Percentiles rank a stretch among this genome's conserved stretches.
phyloP scores from a whole-genome alignment of 2,888 invertebrate genomes.

The Capitulum mitella region DNA sequence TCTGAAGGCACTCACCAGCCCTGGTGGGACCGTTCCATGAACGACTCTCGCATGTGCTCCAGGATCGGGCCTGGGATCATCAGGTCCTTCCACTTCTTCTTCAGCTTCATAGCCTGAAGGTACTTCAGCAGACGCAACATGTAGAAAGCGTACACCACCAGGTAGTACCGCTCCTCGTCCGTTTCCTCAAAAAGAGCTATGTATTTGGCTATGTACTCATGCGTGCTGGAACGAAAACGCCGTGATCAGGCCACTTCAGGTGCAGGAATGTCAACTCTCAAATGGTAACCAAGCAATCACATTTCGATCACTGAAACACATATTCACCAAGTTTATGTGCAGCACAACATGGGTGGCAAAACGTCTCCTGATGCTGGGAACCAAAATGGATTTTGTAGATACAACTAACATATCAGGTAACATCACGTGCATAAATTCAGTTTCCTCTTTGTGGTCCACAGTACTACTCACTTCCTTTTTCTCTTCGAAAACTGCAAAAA shows the following conservation, averaged over 20 bases:
- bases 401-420: no score
- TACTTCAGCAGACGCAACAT: not conserved
- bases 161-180: not conserved
- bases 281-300: no score
- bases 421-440: no score
- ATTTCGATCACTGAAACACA: no score
- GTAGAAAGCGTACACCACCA: not conserved
- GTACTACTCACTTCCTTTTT: no score
- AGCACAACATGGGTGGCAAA: not conserved
- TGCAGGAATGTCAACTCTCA: no score
- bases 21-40: not conserved
- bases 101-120: not conserved
- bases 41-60: not conserved
- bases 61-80: not conserved
- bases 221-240: not conserved
- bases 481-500: no score
- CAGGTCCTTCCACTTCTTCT: not conserved
- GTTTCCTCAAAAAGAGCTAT: not conserved
- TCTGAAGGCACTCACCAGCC: conserved; percentile 16
- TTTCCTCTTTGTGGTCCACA: no score
- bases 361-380: not conserved
- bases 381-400: no score
- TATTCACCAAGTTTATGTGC: no score
- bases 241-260: not conserved
- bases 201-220: not conserved